Conservation (phyloP, 2,113 vertebrate genomes). For the human region DNA sequence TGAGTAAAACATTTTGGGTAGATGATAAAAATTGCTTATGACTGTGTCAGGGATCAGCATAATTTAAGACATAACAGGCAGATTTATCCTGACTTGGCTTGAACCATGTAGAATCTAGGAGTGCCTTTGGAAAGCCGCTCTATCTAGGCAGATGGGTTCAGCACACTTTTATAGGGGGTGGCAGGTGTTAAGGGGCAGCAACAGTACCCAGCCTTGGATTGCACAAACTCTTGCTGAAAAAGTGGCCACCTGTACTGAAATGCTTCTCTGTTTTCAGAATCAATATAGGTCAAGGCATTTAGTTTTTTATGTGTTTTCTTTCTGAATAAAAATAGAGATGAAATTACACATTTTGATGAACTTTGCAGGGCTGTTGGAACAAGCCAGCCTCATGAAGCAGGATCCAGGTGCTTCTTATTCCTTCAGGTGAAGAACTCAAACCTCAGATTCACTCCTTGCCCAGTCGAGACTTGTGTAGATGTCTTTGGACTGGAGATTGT, state of each 20-base stretch:
- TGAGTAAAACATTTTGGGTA: not conserved
- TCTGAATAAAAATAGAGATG: not conserved
- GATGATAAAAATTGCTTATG: not conserved
- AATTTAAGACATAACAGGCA: not conserved
- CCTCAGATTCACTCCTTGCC: not conserved
- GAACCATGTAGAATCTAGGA: not conserved
- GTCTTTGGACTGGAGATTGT: not conserved
- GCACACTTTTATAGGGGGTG: not conserved
- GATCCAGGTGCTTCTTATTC: not conserved
- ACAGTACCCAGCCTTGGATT: not conserved
- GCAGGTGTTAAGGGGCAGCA: not conserved
- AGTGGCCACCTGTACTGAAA: not conserved
- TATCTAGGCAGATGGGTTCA: not conserved
- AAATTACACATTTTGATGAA: not conserved
- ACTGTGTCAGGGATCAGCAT: not conserved
- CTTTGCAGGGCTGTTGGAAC: not conserved
- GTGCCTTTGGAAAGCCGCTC: not conserved
- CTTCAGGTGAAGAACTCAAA: not conserved
- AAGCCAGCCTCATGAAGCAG: not conserved
- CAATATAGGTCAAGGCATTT: not conserved
- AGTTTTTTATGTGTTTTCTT: conserved; percentile 8
- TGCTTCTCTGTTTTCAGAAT: not conserved
- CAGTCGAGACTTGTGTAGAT: not conserved
- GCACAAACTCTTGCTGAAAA: not conserved
- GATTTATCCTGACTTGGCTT: not conserved